Evolutionary conservation across 2,797 vertebrate species (phyloP), one percentile per base, ranked within the genome.

Genomic region (Chiroxiphia lanceolata): DNA sequence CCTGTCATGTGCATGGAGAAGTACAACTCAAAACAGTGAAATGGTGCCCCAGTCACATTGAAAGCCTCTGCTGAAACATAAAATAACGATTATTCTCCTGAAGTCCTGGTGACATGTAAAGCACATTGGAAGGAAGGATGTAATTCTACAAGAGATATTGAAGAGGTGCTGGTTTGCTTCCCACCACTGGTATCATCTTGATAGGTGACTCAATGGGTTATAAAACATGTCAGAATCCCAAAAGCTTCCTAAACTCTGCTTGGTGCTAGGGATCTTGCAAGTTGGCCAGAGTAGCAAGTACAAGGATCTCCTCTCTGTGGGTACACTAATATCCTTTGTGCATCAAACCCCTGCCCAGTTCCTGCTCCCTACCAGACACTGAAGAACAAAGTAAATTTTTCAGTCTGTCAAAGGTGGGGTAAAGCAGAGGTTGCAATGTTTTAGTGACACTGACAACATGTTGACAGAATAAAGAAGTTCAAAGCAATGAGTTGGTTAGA

Each of bases 231-330:
- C 11, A n/a, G 33, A 50, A 47, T 36, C 34, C 33, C 29, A 61
- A 67, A 47, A 44, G 33, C 38, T 40, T 81, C 47, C 22, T 38
- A 71, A 34, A 64, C 4, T 33, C 38, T 3, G 0, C 5, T 29
- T 40, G 33, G 15, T 42, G 22, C 59, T 64, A 34, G 15, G 9
- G 23, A 31, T 23, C 33, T 54, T 64, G 26, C 29, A 61, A 50
- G 33, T 3, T 82, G 75, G 34, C 40, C 0, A 0, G 25, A 68
- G 26, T 15, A 26, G n/a, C 47, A 70, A 74, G 22, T 36, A 51
- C 9, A 34, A 70, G 26, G 25, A 36, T 60, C 13, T 20, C 33
- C 33, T 64, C 13, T 71, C 31, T 16, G 6, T n/a, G 13, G 31
- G 44, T 27, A 33, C 15, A 25, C 27, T 23, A 68, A 47, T 17